Evolutionary conservation across 2,888 invertebrate genomes (phyloP).

Genomic region (Yponomeuta plumbellus): DNA sequence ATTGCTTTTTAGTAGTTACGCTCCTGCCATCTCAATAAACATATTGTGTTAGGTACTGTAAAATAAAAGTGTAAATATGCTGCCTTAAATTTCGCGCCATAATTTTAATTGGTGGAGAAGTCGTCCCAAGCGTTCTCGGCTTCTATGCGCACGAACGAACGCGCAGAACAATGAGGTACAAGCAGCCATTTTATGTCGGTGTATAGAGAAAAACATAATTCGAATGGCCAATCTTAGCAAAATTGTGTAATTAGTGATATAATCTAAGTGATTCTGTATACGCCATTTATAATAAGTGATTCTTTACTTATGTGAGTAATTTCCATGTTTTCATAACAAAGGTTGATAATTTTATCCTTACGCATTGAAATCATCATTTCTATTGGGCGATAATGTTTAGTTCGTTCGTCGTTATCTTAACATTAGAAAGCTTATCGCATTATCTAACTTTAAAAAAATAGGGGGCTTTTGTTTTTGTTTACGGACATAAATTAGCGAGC

Average conservation of each 20-base stretch:
- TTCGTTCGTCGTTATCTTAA: not conserved
- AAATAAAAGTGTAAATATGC: conserved; percentile 22
- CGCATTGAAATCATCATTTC: not conserved
- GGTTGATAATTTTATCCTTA: conserved; percentile 13
- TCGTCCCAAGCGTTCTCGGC: conserved; percentile 77
- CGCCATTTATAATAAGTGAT: conserved; percentile 65
- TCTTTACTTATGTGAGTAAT: conserved; percentile 71
- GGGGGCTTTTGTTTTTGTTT: conserved; percentile 31
- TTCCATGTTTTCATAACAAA: conserved; percentile 44
- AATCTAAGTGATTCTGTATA: conserved; percentile 74
- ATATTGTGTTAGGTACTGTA: not conserved
- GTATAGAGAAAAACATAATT: conserved; percentile 76
- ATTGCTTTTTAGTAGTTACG: conserved; percentile 46
- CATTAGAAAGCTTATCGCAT: not conserved
- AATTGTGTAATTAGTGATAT: conserved; percentile 76
- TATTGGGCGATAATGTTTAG: not conserved
- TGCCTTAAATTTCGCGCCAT: conserved; percentile 75
- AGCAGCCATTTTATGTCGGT: conserved; percentile 74
- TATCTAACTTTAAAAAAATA: not conserved
- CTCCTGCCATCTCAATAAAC: conserved; percentile 21
- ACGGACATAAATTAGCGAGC: conserved; percentile 33
- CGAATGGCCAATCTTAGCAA: conserved; percentile 76
- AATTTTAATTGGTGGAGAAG: conserved; percentile 76
- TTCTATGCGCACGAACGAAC: conserved; percentile 77
- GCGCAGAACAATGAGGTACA: conserved; percentile 77